Evolutionary conservation across 2,888 invertebrate species (phyloP).

Genomic region (Therioaphis trifolii): DNA sequence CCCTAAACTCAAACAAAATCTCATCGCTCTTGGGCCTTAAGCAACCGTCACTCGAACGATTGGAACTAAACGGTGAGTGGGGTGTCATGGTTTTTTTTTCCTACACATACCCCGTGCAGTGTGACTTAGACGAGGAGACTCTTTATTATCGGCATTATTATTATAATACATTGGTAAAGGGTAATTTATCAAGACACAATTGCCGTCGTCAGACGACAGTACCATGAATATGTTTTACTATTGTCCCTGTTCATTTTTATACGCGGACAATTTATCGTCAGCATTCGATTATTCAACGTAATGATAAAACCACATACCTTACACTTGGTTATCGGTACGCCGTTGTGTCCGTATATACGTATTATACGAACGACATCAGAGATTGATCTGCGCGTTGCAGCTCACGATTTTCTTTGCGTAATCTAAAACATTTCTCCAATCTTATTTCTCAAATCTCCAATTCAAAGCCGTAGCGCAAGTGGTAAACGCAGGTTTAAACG

Average conservation of each 20-base stretch:
- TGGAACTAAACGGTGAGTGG: constrained; percentile 56
- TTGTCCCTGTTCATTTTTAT: constrained; percentile 22
- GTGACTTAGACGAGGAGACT: not conserved
- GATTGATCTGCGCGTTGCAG: too few species aligned
- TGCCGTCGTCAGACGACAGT: constrained; percentile 40
- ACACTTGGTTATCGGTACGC: too few species aligned
- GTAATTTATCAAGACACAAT: constrained; percentile 56
- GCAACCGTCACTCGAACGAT: constrained; percentile 45
- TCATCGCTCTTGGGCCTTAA: constrained; percentile 41
- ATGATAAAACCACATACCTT: not conserved
- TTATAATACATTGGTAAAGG: constrained; percentile 9
- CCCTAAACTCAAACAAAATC: constrained; percentile 52
- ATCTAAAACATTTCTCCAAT: too few species aligned
- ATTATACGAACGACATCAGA: too few species aligned
- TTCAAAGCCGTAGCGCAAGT: too few species aligned
- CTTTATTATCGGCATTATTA: not conserved
- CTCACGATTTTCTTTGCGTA: too few species aligned
- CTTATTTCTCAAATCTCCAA: too few species aligned
- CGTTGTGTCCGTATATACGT: too few species aligned
- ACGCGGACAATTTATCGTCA: constrained; percentile 39
- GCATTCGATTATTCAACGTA: constrained; percentile 45
- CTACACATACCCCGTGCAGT: not conserved
- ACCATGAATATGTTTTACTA: constrained; percentile 36
- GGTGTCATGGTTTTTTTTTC: constrained; percentile 20
- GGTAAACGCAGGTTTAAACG: too few species aligned